Conservation (phyloP, 1,140 invertebrate genomes). For the Bicyclus anynana region DNA sequence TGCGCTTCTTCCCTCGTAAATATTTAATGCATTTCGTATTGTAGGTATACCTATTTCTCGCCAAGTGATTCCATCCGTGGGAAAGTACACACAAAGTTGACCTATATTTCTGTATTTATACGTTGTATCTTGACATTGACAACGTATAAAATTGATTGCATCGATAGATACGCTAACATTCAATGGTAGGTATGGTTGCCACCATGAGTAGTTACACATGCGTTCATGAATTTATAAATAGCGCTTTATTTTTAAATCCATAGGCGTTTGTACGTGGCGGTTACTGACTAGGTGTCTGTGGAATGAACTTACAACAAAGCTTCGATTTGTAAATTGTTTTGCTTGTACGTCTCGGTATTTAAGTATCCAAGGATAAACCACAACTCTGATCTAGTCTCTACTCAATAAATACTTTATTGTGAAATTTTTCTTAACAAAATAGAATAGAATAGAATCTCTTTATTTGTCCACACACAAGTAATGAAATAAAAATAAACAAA, state of each 20-base stretch:
- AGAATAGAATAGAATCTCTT: too few species aligned
- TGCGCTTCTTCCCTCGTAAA: background rate
- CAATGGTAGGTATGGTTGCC: background rate
- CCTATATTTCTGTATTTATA: background rate
- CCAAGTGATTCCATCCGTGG: background rate
- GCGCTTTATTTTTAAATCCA: constrained; percentile 1
- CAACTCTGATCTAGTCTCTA: too few species aligned
- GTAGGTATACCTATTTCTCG: background rate
- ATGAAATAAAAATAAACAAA: too few species aligned
- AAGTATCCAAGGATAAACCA: background rate
- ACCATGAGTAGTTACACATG: background rate
- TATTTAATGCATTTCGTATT: background rate
- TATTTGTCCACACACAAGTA: too few species aligned
- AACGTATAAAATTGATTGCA: background rate
- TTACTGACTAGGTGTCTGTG: background rate
- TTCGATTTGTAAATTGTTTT: background rate
- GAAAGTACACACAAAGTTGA: constrained; percentile 1
- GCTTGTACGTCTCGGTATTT: background rate
- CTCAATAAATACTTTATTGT: too few species aligned
- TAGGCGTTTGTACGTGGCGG: background rate
- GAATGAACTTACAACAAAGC: background rate
- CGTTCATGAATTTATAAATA: background rate
- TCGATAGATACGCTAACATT: background rate
- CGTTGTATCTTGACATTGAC: background rate
- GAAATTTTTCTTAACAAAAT: too few species aligned